Conservation (phyloP, 2,797 vertebrate genomes). For the Thunnus albacares region DNA sequence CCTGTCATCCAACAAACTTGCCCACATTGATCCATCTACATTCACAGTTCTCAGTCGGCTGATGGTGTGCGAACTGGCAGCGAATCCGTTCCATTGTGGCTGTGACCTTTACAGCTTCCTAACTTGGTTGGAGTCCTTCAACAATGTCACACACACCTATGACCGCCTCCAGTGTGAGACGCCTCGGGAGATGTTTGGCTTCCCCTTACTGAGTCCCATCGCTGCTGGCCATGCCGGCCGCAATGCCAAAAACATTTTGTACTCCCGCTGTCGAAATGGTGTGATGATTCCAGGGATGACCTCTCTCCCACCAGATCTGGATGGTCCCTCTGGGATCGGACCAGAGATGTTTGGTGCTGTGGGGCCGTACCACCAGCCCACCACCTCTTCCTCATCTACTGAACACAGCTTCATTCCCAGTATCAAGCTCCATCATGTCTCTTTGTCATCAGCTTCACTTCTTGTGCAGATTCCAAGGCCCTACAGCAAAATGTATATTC, state of each 20-base stretch:
- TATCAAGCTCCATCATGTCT: constrained; percentile 94
- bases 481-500: constrained; percentile 98
- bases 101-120: constrained; percentile 96
- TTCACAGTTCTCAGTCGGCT: constrained; percentile 92
- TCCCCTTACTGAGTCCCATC: constrained; percentile 92
- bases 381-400: constrained; percentile 89
- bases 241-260: constrained; percentile 94
- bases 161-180: constrained; percentile 98
- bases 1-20: constrained; percentile 96
- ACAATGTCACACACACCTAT: constrained; percentile 98
- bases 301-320: constrained; percentile 90
- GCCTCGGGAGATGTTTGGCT: constrained; percentile 94
- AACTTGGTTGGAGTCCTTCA: constrained; percentile 95
- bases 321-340: constrained; percentile 91
- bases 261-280: constrained; percentile 94
- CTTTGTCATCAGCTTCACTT: constrained; percentile 92
- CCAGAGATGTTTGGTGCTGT: constrained; percentile 85
- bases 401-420: constrained; percentile 91
- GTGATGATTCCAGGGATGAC: constrained; percentile 93
- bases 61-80: constrained; percentile 97
- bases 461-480: constrained; percentile 95
- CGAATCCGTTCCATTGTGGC: constrained; percentile 98
- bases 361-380: constrained; percentile 89
- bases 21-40: constrained; percentile 93
- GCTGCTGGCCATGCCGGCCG: constrained; percentile 89